Percentiles rank a stretch among this genome's conserved stretches.
Conservation (phyloP, 2,113 vertebrate genomes). For the Crotalus helleri region DNA sequence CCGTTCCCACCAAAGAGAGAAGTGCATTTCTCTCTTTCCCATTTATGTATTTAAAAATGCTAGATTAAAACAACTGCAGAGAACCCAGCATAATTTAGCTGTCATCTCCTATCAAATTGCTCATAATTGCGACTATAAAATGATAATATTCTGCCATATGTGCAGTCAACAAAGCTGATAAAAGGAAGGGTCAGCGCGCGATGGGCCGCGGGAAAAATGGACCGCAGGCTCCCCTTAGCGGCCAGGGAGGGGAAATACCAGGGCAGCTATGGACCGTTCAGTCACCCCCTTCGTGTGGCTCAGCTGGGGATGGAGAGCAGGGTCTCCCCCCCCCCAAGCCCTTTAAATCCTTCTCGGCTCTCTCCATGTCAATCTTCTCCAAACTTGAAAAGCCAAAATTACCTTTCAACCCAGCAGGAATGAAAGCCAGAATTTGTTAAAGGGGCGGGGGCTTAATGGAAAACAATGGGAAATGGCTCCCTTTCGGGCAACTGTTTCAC, state of each 20-base stretch:
- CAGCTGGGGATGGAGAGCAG: not conserved
- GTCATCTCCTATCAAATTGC: constrained; percentile 76
- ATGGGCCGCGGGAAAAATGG: constrained; percentile 27
- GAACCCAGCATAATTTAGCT: constrained; percentile 74
- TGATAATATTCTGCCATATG: constrained; percentile 74
- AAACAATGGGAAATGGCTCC: too few species aligned
- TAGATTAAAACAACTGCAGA: constrained; percentile 80
- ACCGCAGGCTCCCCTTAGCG: constrained; percentile 68
- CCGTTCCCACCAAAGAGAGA: constrained; percentile 35
- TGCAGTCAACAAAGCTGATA: constrained; percentile 65
- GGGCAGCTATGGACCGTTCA: not conserved
- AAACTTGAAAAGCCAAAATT: too few species aligned
- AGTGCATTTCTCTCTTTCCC: constrained; percentile 53
- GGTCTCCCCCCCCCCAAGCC: not conserved
- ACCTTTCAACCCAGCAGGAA: too few species aligned
- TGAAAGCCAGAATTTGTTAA: too few species aligned
- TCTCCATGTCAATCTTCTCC: not conserved
- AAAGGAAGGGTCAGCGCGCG: constrained; percentile 62
- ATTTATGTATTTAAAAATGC: constrained; percentile 65
- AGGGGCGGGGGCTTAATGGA: too few species aligned
- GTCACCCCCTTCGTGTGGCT: not conserved
- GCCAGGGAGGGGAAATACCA: not conserved
- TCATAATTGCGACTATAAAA: constrained; percentile 81
- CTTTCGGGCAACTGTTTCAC: too few species aligned
- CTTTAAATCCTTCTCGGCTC: not conserved